Percentiles rank a stretch among this genome's conserved stretches.
phyloP scores from a whole-genome alignment of 2,888 invertebrate species.

The Spicauda simplicius region DNA sequence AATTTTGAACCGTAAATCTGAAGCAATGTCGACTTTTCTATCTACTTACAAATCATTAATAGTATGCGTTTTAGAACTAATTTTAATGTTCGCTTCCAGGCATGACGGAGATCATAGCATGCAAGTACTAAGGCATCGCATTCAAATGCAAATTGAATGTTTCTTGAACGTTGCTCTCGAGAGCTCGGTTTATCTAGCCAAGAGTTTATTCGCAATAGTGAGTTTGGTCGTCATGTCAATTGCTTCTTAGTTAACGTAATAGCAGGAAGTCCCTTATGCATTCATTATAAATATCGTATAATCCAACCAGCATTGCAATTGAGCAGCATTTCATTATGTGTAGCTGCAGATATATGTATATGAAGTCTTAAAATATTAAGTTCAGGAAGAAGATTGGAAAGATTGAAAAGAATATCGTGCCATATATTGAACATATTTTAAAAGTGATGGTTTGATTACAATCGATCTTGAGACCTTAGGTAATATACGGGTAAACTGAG shows the following conservation, averaged over 20 bases:
- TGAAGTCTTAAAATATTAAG: not conserved
- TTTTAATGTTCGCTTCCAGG: not conserved
- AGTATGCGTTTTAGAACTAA: constrained; percentile 21
- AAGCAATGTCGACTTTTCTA: constrained; percentile 16
- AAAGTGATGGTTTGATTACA: too few species aligned
- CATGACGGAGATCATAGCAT: not conserved
- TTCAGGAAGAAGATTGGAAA: not conserved
- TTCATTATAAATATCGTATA: constrained; percentile 35
- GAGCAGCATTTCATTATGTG: constrained; percentile 23
- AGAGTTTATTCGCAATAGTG: constrained; percentile 20
- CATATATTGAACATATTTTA: too few species aligned
- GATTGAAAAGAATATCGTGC: too few species aligned
- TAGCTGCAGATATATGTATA: not conserved
- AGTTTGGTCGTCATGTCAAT: constrained; percentile 34
- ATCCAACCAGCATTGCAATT: constrained; percentile 32
- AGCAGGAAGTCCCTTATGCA: constrained; percentile 38
- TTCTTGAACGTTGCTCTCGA: constrained; percentile 6
- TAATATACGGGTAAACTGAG: too few species aligned
- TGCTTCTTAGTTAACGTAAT: constrained; percentile 37
- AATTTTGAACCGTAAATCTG: constrained; percentile 29
- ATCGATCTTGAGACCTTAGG: too few species aligned
- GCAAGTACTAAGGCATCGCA: constrained; percentile 16
- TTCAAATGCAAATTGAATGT: constrained; percentile 24
- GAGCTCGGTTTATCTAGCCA: constrained; percentile 28
- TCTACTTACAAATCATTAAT: not conserved